Conservation (phyloP, 2,888 invertebrate genomes). For the Smittia sp. region DNA sequence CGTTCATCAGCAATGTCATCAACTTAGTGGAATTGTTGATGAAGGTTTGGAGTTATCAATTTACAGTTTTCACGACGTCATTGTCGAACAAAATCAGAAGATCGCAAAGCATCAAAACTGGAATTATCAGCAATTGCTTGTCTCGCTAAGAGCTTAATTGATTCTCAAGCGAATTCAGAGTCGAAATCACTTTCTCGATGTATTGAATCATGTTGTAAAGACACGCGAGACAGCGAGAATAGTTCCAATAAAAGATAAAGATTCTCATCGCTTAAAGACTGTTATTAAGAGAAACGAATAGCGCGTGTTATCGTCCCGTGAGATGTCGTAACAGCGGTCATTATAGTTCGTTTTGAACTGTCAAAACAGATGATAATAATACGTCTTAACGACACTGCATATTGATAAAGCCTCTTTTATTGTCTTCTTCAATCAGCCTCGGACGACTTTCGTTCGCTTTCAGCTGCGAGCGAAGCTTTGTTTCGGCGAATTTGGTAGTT, state of each 20-base stretch:
- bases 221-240: background rate
- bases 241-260: slow-evolving; percentile 11
- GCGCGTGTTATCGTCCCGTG: slow-evolving; percentile 21
- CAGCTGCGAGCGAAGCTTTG: background rate
- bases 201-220: background rate
- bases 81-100: too few species aligned
- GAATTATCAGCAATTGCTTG: too few species aligned
- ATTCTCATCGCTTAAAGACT: background rate
- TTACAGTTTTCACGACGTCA: too few species aligned
- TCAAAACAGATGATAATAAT: slow-evolving; percentile 29
- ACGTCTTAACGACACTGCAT: background rate
- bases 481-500: slow-evolving; percentile 36
- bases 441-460: slow-evolving; percentile 11
- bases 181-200: too few species aligned
- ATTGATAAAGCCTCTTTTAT: slow-evolving; percentile 12
- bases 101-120: too few species aligned
- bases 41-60: too few species aligned
- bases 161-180: too few species aligned
- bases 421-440: background rate
- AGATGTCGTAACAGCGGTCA: slow-evolving; percentile 6
- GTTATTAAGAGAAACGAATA: slow-evolving; percentile 4
- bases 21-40: too few species aligned
- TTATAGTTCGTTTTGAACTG: slow-evolving; percentile 2
- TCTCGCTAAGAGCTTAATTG: too few species aligned
- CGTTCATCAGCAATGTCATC: too few species aligned